These are phyloP conservation scores for Sialia sialis DNA, from an alignment of 2,113 vertebrate species.

Conservation along the genomic window DNA sequence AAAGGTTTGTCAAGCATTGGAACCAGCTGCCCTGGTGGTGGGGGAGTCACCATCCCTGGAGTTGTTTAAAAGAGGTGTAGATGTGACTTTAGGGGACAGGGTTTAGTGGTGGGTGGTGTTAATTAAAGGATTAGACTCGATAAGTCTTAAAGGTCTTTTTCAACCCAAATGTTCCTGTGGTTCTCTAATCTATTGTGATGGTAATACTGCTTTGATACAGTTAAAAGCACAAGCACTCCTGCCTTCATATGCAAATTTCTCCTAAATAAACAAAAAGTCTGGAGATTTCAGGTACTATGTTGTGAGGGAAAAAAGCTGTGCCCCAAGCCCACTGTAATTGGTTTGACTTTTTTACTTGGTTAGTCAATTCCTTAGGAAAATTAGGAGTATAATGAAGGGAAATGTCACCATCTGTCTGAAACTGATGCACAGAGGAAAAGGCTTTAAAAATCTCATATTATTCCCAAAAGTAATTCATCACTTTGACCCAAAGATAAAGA, in stretches of 20 bases:
- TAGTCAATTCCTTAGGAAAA: constrained; percentile 51
- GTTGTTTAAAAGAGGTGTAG: background rate
- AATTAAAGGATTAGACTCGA: rapidly evolving
- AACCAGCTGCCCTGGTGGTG: background rate
- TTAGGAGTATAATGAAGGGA: constrained; percentile 23
- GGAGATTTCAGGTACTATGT: constrained; percentile 1
- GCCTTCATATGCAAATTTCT: background rate
- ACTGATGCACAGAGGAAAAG: background rate
- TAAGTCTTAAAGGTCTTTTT: background rate
- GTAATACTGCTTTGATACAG: background rate
- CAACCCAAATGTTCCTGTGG: background rate
- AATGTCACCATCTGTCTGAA: constrained; percentile 66
- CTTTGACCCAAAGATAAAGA: constrained; percentile 31
- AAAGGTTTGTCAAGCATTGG: background rate
- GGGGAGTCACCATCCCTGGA: background rate
- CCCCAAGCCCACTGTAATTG: background rate
- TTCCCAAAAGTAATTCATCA: background rate
- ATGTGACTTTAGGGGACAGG: background rate
- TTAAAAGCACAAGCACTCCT: background rate
- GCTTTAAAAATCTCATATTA: background rate
- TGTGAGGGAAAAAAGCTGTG: background rate
- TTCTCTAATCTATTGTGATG: background rate
- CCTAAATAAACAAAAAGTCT: constrained; percentile 1
- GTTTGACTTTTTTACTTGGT: constrained; percentile 46
- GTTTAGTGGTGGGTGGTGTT: background rate